Evolutionary conservation across 2,113 vertebrate genomes (phyloP), one percentile per base, ranked within the genome.

Genomic region (Podilymbus podiceps): DNA sequence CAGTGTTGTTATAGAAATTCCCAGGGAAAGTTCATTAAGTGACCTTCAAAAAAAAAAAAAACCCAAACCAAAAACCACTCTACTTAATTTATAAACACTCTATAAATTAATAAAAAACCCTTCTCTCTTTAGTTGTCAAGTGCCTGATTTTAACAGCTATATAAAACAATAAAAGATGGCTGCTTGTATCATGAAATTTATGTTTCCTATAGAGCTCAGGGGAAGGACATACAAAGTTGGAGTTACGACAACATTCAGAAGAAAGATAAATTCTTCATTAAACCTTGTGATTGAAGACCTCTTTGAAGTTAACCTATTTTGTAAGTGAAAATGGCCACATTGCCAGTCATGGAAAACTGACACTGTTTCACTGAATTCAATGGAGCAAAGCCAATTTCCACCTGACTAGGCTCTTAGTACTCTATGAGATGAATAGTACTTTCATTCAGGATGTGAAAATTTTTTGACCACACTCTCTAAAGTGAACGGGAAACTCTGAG

Each of bases 1-100:
- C 15, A 50, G 22, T 62, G 92, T 96, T 95, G 78, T 94, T 89
- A 94, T 89, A 88, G 85, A 64, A 97, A 95, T 88, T 82, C 30
- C 12, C 35, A 58, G 24, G 12, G 72, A 84, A 90, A 68, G 28
- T 63, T 71, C 78, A 49, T 91, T 90, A 81, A 89, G 21, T 22
- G 91, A 58, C 9, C 15, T 81, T 95, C 60, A 79, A 71, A n/a
- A 85, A 79, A 71, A 69, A 49, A 82, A 12, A 38, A 38, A 38
- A 38, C 8, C 8, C 8, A 38, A 38, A 38, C 38, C 38, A 38
- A 38, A 38, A 38, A 38, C 11, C 49, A 44, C 2, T 24, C 13
- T 56, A 55, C 22, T 85, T 85, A 67, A 91, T 85, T 85, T 84
- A 91, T 83, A 93, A 95, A 80, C 21, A 88, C 17, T 38, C 35